Evolutionary conservation across 2,888 invertebrate genomes (phyloP).

Genomic region (Anthophora plumipes): DNA sequence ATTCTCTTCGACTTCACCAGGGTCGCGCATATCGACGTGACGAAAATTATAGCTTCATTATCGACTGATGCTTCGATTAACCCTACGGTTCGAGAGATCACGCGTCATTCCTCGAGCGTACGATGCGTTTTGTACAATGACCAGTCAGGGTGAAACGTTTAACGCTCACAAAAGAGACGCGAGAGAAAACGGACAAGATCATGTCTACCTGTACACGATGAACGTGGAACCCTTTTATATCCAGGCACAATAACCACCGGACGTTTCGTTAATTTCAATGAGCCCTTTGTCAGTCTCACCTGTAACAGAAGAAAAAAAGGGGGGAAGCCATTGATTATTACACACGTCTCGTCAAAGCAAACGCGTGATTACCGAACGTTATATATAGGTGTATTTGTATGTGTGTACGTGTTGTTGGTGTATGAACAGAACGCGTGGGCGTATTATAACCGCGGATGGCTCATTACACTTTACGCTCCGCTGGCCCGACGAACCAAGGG

Average conservation of each 20-base stretch:
- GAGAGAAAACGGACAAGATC: slow-evolving; percentile 44
- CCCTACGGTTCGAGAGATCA: slow-evolving; percentile 4
- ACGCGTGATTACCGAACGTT: slow-evolving; percentile 54
- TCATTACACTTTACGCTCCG: slow-evolving; percentile 80
- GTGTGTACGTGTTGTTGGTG: background rate
- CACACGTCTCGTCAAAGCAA: slow-evolving; percentile 64
- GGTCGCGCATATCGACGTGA: slow-evolving; percentile 12
- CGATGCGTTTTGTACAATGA: slow-evolving; percentile 43
- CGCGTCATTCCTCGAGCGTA: slow-evolving; percentile 16
- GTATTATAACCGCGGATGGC: slow-evolving; percentile 69
- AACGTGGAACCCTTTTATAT: slow-evolving; percentile 20
- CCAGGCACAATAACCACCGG: slow-evolving; percentile 47
- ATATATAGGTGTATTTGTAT: slow-evolving; percentile 17
- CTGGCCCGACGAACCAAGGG: slow-evolving; percentile 75
- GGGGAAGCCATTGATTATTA: slow-evolving; percentile 70
- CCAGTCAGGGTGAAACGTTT: slow-evolving; percentile 14
- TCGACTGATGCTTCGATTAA: slow-evolving; percentile 38
- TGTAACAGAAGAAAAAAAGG: slow-evolving; percentile 64
- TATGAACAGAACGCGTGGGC: slow-evolving; percentile 10
- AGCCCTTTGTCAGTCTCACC: slow-evolving; percentile 70
- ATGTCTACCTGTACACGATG: slow-evolving; percentile 41
- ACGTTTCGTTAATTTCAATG: slow-evolving; percentile 69
- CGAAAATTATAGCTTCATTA: slow-evolving; percentile 36
- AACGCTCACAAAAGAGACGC: slow-evolving; percentile 40
- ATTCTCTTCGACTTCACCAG: slow-evolving; percentile 6